Evolutionary conservation across 1,140 invertebrate species (phyloP), one percentile per base, ranked within the genome.

Genomic region (Orius insidiosus): DNA sequence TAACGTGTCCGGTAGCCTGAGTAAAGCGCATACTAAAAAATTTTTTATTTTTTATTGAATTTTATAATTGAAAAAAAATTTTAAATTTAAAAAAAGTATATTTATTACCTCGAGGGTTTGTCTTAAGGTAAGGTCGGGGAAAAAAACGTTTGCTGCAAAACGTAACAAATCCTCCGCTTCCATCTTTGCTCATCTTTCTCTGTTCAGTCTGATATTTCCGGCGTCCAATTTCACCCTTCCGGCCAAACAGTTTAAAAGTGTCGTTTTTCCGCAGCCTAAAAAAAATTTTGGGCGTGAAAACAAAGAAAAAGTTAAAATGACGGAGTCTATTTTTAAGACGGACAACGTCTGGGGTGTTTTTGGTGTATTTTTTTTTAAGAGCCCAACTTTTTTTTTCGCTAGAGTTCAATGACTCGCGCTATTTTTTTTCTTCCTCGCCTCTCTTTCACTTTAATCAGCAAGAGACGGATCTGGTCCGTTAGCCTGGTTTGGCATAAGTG

Each of bases 111-210:
- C 73, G 43, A 87, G 65, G 0, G 83, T 87, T 62, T 87, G 81
- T 46, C 76, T 65, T 11, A 87, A 66, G 1, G 82, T 87, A 48
- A 88, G 67, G 58, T 80, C 79, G 5, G 82, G 71, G 58, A 86
- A 85, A 64, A 87, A 87, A 48, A 85, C 74, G 56, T 87, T 57
- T 87, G 76, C 58, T 88, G 84, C 34, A 86, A 68, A 13, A 87
- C 83, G 60, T 87, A 88, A 53, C 81, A 81, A 46, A 88, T 83
- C 54, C 74, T 74, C 47, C 82, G 64, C 47, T 78, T 74, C 68
- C 78, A 78, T 55, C 77, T 56, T 86, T 86, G 50, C 73, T 78
- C 16, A 88, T 60, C 70, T 67, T 47, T 80, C 74, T 5, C 79
- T 72, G 60, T 85, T 85, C 11, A 86, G 62, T 54, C 74, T 74